A percentile compares a stretch with the other conserved stretches of the same genome.
These are phyloP conservation scores for Oncorhynchus masou DNA, from an alignment of 2,113 vertebrate species.

Conservation along the genomic window DNA sequence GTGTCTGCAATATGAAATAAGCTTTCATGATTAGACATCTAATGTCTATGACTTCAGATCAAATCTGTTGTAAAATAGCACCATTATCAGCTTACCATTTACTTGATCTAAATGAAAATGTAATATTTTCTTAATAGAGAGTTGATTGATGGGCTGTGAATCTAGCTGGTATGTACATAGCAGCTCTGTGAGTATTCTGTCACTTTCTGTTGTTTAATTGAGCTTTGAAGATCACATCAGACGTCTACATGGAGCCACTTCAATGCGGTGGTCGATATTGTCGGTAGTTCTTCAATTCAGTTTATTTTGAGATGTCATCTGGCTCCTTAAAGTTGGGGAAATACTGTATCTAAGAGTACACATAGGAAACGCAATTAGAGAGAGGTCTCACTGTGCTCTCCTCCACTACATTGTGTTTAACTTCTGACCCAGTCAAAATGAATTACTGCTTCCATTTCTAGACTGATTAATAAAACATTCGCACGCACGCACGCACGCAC, in stretches of 20 bases:
- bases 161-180: background rate
- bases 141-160: background rate
- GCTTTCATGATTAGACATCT: slow-evolving; percentile 40
- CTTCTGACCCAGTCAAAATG: slow-evolving; percentile 43
- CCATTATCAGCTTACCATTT: background rate
- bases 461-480: slow-evolving; percentile 33
- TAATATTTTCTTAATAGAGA: background rate
- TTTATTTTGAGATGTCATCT: slow-evolving; percentile 33
- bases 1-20: slow-evolving; percentile 48
- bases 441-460: slow-evolving; percentile 50
- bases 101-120: background rate
- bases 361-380: slow-evolving; percentile 50
- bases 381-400: slow-evolving; percentile 22
- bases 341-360: slow-evolving; percentile 36
- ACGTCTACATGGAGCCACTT: no score
- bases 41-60: slow-evolving; percentile 32
- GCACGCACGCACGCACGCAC: background rate
- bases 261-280: background rate
- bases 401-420: slow-evolving; percentile 38
- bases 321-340: slow-evolving; percentile 1
- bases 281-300: slow-evolving; percentile 38
- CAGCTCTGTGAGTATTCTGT: background rate
- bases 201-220: slow-evolving; percentile 12
- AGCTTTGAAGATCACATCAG: background rate
- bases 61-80: background rate